Evolutionary conservation across 1,140 invertebrate species (phyloP).

Genomic region (Delia radicum): DNA sequence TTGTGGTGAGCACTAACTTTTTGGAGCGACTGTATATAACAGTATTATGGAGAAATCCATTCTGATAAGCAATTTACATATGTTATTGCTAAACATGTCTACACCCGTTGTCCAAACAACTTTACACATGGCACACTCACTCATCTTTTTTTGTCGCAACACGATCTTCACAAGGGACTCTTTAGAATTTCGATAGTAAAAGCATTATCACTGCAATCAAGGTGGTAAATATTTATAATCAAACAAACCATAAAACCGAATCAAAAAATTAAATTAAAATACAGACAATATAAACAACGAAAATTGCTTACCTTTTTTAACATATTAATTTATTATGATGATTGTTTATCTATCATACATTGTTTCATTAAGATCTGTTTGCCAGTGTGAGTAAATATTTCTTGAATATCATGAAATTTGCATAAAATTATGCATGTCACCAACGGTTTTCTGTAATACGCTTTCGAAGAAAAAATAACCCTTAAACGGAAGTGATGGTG

Average conservation of each 20-base stretch:
- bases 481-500: neutral
- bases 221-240: neutral
- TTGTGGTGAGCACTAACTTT: no score
- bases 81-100: no score
- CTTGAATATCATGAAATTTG: neutral
- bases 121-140: neutral
- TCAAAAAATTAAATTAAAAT: neutral
- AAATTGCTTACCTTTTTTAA: neutral
- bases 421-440: constrained; percentile 16
- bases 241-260: constrained; percentile 10
- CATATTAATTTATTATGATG: neutral
- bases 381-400: neutral
- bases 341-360: no score
- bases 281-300: neutral
- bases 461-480: neutral
- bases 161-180: neutral
- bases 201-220: neutral
- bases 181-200: neutral
- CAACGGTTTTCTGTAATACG: neutral
- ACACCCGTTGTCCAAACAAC: neutral
- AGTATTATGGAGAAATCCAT: no score
- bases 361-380: neutral
- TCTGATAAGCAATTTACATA: no score
- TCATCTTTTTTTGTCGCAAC: neutral
- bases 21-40: no score